phyloP scores from a whole-genome alignment of 2,797 vertebrate species.

The Xenentodon cancila region DNA sequence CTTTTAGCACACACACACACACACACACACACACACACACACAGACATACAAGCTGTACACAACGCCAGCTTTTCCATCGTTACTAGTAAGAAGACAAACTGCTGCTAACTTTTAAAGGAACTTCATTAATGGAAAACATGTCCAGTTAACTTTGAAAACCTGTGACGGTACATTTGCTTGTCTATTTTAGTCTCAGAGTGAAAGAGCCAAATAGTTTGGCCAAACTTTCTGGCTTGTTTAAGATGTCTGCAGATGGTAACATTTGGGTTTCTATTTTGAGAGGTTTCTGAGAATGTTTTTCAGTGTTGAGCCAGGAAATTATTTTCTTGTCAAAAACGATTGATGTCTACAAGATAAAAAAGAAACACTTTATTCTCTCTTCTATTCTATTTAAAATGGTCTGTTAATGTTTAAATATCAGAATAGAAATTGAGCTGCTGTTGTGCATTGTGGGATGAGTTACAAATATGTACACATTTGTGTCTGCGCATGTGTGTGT shows the following conservation, averaged over 20 bases:
- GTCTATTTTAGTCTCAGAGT: conserved; percentile 6
- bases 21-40: too few species aligned
- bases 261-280: conserved; percentile 25
- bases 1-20: too few species aligned
- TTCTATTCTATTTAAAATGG: too few species aligned
- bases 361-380: too few species aligned
- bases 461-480: too few species aligned
- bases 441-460: background rate
- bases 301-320: background rate
- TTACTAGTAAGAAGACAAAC: background rate
- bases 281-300: conserved; percentile 24
- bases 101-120: background rate
- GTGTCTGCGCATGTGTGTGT: background rate
- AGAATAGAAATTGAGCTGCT: conserved; percentile 6
- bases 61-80: background rate
- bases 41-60: background rate
- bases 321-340: conserved; percentile 12
- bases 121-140: conserved; percentile 16
- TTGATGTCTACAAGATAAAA: too few species aligned
- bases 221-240: conserved; percentile 18
- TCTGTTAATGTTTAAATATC: too few species aligned
- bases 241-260: conserved; percentile 32
- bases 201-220: background rate
- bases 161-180: conserved; percentile 27
- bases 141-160: conserved; percentile 6